phyloP scores from a whole-genome alignment of 2,797 vertebrate species.

The Cirrhinus molitorella region DNA sequence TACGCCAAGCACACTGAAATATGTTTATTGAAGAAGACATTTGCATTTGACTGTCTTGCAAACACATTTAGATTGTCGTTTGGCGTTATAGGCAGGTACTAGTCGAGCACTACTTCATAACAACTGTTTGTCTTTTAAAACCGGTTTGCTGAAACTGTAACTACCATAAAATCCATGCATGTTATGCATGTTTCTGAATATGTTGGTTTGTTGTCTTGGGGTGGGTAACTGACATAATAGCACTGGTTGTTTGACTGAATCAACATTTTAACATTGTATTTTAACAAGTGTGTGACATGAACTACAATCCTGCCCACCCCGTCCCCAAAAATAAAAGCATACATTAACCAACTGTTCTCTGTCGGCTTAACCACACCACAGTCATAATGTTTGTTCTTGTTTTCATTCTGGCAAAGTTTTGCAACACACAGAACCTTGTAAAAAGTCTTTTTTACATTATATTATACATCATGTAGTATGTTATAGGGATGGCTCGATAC shows the following conservation, averaged over 20 bases:
- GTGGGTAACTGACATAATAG: not conserved
- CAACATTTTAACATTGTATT: not conserved
- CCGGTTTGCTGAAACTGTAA: not conserved
- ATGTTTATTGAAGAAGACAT: constrained; percentile 12
- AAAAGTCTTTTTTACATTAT: not conserved
- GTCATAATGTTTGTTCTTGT: too few relatives aligned
- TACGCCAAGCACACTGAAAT: constrained; percentile 2
- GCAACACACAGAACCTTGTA: not conserved
- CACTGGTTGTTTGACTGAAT: not conserved
- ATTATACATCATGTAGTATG: too few relatives aligned
- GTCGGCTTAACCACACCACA: too few relatives aligned
- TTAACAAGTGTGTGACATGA: not conserved
- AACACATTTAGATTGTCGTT: not conserved
- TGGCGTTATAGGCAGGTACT: not conserved
- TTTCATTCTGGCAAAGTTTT: not conserved
- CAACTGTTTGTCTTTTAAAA: not conserved
- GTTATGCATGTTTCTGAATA: not conserved
- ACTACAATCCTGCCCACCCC: not conserved
- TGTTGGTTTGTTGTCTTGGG: not conserved
- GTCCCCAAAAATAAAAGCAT: not conserved
- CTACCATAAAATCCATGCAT: not conserved
- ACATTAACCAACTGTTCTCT: not conserved
- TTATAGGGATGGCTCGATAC: too few relatives aligned
- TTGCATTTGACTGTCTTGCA: constrained; percentile 20
- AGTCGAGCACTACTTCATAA: not conserved